These are phyloP conservation scores for Colletes collaris DNA, from an alignment of 2,888 invertebrate genomes.

Conservation along the genomic window DNA sequence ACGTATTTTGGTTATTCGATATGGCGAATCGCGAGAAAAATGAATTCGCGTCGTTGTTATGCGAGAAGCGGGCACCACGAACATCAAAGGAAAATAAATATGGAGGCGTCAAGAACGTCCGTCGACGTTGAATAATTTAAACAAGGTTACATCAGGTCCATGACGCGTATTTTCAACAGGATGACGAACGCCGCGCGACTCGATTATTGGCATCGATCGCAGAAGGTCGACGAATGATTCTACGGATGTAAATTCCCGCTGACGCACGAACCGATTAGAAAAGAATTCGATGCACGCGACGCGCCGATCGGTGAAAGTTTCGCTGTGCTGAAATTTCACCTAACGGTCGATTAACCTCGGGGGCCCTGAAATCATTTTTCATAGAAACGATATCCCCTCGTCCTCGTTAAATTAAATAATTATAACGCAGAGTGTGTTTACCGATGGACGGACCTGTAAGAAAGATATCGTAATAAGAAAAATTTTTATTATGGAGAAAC, in stretches of 20 bases:
- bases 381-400: too few species aligned
- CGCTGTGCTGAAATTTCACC: constrained; percentile 6
- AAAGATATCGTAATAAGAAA: too few species aligned
- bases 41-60: constrained; percentile 6
- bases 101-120: constrained; percentile 41
- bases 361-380: neutral
- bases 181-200: constrained; percentile 6
- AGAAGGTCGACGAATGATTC: constrained; percentile 17
- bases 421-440: too few species aligned
- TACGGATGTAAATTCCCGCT: neutral
- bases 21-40: too few species aligned
- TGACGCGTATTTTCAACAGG: constrained; percentile 2
- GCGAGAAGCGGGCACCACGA: constrained; percentile 3
- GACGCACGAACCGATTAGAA: neutral
- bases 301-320: constrained; percentile 11
- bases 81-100: constrained; percentile 21
- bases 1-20: too few species aligned
- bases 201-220: constrained; percentile 6
- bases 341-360: neutral
- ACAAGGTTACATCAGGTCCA: constrained; percentile 38
- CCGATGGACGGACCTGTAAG: too few species aligned
- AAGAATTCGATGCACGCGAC: constrained; percentile 14
- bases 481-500: too few species aligned
- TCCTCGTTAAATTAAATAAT: too few species aligned
- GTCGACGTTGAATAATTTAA: constrained; percentile 29